Evolutionary conservation across 2,888 invertebrate genomes (phyloP).

Genomic region (Ptychoptera albimana): DNA sequence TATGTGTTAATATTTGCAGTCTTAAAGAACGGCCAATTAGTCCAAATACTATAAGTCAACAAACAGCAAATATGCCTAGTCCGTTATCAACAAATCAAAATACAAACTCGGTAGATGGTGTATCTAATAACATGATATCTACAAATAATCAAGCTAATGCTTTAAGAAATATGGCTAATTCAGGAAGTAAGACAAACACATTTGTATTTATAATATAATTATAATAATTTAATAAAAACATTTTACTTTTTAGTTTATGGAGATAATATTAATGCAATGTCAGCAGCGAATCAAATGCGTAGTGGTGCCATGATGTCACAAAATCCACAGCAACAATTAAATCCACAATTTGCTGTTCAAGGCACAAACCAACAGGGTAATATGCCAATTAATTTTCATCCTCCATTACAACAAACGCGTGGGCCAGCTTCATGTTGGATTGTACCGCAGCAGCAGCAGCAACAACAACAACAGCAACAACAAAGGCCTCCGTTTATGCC

Average conservation of each 20-base stretch:
- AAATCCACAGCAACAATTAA: slow-evolving; percentile 1
- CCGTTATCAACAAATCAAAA: slow-evolving; percentile 9
- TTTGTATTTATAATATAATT: too few species aligned
- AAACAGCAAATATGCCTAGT: slow-evolving; percentile 15
- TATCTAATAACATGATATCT: not conserved
- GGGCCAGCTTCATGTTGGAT: slow-evolving; percentile 14
- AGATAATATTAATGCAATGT: not conserved
- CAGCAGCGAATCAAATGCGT: not conserved
- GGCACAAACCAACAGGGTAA: not conserved
- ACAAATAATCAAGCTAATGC: not conserved
- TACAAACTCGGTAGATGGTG: not conserved
- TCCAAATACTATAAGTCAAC: slow-evolving; percentile 22
- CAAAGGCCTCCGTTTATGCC: slow-evolving; percentile 18
- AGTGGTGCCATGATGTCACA: not conserved
- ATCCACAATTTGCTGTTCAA: slow-evolving; percentile 2
- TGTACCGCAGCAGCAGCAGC: slow-evolving; percentile 13
- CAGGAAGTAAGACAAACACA: not conserved
- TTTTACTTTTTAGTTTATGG: not conserved
- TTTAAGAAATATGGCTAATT: not conserved
- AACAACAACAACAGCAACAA: slow-evolving; percentile 9
- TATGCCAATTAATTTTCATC: slow-evolving; percentile 2
- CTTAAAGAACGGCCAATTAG: slow-evolving; percentile 54
- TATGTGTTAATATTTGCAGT: too few species aligned
- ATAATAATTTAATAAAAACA: not conserved
- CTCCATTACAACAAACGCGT: slow-evolving; percentile 10